A percentile compares a stretch with the other conserved stretches of the same genome.
Conservation (phyloP, 2,888 invertebrate genomes). For the Caenorhabditis sulstoni region DNA sequence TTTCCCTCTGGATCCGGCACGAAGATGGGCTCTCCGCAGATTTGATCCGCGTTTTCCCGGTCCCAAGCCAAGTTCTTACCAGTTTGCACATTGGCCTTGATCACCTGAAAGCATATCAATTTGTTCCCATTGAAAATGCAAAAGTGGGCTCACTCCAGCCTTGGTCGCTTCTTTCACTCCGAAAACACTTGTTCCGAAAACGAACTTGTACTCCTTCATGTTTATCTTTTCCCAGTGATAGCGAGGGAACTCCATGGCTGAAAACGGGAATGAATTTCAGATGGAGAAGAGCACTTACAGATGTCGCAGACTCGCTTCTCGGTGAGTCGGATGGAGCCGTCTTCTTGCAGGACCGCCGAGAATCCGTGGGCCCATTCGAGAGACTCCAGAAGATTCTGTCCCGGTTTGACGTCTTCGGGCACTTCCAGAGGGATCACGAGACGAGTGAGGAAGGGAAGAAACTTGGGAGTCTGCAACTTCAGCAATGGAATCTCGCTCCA, state of each 20-base stretch:
- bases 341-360: conserved; percentile 57
- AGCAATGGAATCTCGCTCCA: too few species aligned
- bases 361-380: conserved; percentile 48
- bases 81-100: conserved; percentile 81
- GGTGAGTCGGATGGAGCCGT: conserved; percentile 58
- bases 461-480: conserved; percentile 55
- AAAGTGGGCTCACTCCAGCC: too few species aligned
- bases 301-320: conserved; percentile 54
- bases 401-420: conserved; percentile 63
- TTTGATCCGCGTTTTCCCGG: conserved; percentile 78
- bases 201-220: conserved; percentile 88
- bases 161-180: not conserved
- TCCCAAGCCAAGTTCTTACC: conserved; percentile 80
- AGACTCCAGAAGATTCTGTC: conserved; percentile 66
- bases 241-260: conserved; percentile 87
- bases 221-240: conserved; percentile 87
- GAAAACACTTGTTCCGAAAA: conserved; percentile 84
- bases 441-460: conserved; percentile 82
- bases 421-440: conserved; percentile 86
- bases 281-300: conserved; percentile 33
- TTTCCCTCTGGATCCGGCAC: conserved; percentile 81
- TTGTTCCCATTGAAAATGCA: too few species aligned
- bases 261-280: conserved; percentile 14
- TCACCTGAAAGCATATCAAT: not conserved
- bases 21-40: conserved; percentile 82